A percentile compares a stretch with the other conserved stretches of the same genome.
Evolutionary conservation across 2,797 vertebrate genomes (phyloP).

Genomic region (Clarias pachynema): DNA sequence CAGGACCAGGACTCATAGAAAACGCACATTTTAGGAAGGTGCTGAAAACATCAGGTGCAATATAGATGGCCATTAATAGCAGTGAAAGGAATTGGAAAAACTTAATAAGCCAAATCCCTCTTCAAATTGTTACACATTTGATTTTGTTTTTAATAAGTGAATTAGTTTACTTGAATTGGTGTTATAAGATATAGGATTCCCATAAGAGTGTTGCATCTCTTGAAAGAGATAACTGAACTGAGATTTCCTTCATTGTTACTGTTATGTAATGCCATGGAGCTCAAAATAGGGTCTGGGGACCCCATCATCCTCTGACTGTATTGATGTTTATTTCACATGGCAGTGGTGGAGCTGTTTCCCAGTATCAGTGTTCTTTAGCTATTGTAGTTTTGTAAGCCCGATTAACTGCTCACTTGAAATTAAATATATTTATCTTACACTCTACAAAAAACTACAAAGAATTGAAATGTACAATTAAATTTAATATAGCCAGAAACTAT

Average conservation of each 20-base stretch:
- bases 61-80: background rate
- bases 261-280: background rate
- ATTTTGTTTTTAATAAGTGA: background rate
- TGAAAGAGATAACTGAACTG: background rate
- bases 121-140: background rate
- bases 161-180: background rate
- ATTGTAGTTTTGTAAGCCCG: background rate
- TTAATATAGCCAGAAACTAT: background rate
- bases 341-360: background rate
- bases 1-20: conserved; percentile 42
- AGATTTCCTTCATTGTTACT: background rate
- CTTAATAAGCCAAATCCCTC: background rate
- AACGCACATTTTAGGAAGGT: conserved; percentile 59
- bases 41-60: conserved; percentile 45
- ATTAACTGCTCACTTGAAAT: background rate
- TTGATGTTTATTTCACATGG: background rate
- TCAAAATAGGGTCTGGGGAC: background rate
- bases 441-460: background rate
- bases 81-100: background rate
- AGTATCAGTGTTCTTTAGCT: background rate
- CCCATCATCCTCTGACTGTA: background rate
- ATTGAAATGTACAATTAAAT: background rate
- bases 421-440: background rate
- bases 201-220: background rate
- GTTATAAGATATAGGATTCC: background rate